Evolutionary conservation across 1,140 invertebrate species (phyloP), one percentile per base, ranked within the genome.

Genomic region (Oryctes rhinoceros): DNA sequence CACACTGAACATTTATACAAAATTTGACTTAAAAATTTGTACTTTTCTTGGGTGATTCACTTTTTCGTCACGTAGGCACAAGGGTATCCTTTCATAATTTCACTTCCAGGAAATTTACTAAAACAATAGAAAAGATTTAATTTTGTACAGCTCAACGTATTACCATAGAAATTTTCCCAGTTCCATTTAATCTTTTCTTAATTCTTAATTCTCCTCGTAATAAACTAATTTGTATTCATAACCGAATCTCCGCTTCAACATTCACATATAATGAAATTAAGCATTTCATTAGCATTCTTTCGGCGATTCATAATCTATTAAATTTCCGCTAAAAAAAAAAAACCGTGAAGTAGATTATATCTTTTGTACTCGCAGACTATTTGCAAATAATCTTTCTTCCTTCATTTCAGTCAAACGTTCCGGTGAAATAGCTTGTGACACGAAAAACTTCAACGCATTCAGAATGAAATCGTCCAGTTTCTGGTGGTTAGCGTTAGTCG

Each of bases 391-490:
- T 67, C 24, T 71, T 71, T 71, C 20, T 39, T 71, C 65, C 20
- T 71, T 71, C n/a, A 37, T 71, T 71, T 35, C 53, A 71, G 65
- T 71, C 35, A 30, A 35, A 37, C 65, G 35, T 4, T 71, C 65
- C 53, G 4, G 24, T 37, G 24, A 71, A 71, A 9, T 71, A 37
- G 65, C 35, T 24, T 35, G 35, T 20, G 0, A 13, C 7, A 30
- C 65, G 20, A 71, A 24, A n/a, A 59, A 59, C 53, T n/a, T 59
- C 53, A 59, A 59, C 53, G 53, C 53, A 59, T 20, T 76, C 37
- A 39, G 13, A 77, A 86, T 86, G 86, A 86, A 80, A 84, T 84
- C 81, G 81, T 81, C 82, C 35, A 79, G 81, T 74, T 35, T 85
- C 13, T 84, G 84, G 80, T 84, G 81, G 83, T 77, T 86, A 20